Base-by-base conservation (phyloP, 1,140 invertebrate species). In the fruit fly (Drosophila melanogaster) region DNA sequence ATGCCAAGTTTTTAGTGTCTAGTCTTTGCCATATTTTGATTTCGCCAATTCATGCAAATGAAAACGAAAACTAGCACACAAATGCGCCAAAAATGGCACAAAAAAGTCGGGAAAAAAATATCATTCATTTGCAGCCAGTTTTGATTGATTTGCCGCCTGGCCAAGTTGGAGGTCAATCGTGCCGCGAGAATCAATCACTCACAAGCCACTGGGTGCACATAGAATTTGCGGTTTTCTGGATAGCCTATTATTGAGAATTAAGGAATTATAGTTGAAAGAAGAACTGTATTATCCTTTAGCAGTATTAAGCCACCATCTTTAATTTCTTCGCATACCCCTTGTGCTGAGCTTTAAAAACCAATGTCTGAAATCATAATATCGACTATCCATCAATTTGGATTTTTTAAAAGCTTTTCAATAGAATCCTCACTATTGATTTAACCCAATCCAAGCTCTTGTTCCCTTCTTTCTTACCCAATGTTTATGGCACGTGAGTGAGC, bases 11-110 rank as follows among this genome's bases (percentile, higher is more conserved):
- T 67, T 72, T 59, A 55, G 58, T 50, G 59, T 57, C 54, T 51
- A 50, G 59, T 41, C 57, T 66, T 49, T 33, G 43, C 41, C 49
- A 17, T 54, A 72, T 79, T 86, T 60, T 19, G 30, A 38, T 73
- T 59, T 78, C 61, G 67, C 64, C 79, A 80, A 87, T 79, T 87
- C 84, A 87, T 89, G 84, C 84, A 72, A 84, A 89, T 89, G 84
- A 89, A 89, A 89, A 83, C 84, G 84, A 87, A 86, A 85, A 69
- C 73, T 81, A 78, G 55, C 77, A 78, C 74, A 78, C 54, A 57
- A 43, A 22, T 40, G 35, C 12, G 44, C 56, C 43, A 65, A 77
- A 79, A 67, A 80, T 72, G 76, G 72, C 53, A 73, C 43, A 59
- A 33, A 33, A 26, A 50, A 46, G 62, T 26, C 50, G 41, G 38